Conservation (phyloP, 2,797 vertebrate genomes). For the Strix occidentalis region DNA sequence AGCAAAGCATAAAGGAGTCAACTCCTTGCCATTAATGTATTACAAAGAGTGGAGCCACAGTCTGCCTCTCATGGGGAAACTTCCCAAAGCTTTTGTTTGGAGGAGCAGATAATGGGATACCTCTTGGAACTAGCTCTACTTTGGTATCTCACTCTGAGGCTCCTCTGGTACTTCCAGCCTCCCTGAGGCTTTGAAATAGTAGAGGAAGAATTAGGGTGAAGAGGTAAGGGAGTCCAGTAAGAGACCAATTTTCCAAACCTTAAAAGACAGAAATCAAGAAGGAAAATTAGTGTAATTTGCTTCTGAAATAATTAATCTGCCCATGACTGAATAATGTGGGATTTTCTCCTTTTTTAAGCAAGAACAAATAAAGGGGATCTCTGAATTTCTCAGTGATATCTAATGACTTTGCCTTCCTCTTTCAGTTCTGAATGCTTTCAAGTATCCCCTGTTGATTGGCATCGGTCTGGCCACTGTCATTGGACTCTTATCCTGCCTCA, state of each 20-base stretch:
- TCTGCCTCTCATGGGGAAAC: background rate
- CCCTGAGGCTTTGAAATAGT: background rate
- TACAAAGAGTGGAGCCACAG: background rate
- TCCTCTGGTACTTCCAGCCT: background rate
- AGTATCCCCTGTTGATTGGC: slow-evolving; percentile 91
- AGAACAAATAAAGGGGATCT: background rate
- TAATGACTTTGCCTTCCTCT: slow-evolving; percentile 21
- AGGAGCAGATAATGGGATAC: background rate
- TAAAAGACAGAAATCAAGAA: background rate
- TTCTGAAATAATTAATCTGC: background rate
- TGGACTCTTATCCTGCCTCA: slow-evolving; percentile 89
- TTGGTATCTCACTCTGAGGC: background rate
- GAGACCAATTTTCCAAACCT: background rate
- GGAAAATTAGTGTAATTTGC: background rate
- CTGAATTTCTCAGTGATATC: background rate
- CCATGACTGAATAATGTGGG: background rate
- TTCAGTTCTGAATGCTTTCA: slow-evolving; percentile 92
- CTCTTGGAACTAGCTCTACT: background rate
- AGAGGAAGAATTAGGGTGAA: background rate
- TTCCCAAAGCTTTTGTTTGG: background rate
- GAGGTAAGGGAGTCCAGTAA: background rate
- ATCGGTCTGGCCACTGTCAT: slow-evolving; percentile 81
- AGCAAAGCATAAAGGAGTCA: background rate
- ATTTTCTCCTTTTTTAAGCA: background rate
- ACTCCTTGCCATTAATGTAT: background rate